A percentile compares a stretch with the other conserved stretches of the same genome.
phyloP scores from a whole-genome alignment of 2,113 vertebrate species.

The Empidonax alnorum region DNA sequence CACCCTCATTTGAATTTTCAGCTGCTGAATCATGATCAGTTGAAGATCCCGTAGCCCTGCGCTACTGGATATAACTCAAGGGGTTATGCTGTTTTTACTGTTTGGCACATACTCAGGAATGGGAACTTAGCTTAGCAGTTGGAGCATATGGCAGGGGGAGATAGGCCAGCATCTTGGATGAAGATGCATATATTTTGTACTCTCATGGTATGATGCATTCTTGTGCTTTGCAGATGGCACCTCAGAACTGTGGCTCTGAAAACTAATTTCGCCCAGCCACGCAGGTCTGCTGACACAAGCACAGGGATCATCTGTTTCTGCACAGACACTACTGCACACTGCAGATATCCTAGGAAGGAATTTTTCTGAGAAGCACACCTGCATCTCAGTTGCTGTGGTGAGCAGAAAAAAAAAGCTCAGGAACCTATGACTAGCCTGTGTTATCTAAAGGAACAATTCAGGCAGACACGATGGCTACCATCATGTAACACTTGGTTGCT shows the following conservation, averaged over 20 bases:
- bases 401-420: background rate
- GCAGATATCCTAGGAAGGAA: conserved; percentile 44
- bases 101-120: conserved; percentile 58
- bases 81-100: conserved; percentile 33
- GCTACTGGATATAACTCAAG: conserved; percentile 30
- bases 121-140: conserved; percentile 60
- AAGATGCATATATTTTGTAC: conserved; percentile 64
- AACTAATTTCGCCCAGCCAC: conserved; percentile 52
- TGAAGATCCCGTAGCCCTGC: background rate
- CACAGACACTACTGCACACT: conserved; percentile 2
- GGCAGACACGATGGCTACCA: background rate
- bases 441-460: background rate
- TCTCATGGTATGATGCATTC: conserved; percentile 66
- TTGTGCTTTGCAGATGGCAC: conserved; percentile 61
- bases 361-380: conserved; percentile 39
- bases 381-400: background rate
- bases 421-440: background rate
- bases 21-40: conserved; percentile 34
- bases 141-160: conserved; percentile 58
- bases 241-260: conserved; percentile 39
- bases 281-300: conserved; percentile 58
- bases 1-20: conserved; percentile 33
- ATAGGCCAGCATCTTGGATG: conserved; percentile 64
- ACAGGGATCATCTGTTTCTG: conserved; percentile 19
- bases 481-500: background rate